Evolutionary conservation across 2,888 invertebrate genomes (phyloP), one percentile per base, ranked within the genome.

Genomic region (Chymomyza caudatula): DNA sequence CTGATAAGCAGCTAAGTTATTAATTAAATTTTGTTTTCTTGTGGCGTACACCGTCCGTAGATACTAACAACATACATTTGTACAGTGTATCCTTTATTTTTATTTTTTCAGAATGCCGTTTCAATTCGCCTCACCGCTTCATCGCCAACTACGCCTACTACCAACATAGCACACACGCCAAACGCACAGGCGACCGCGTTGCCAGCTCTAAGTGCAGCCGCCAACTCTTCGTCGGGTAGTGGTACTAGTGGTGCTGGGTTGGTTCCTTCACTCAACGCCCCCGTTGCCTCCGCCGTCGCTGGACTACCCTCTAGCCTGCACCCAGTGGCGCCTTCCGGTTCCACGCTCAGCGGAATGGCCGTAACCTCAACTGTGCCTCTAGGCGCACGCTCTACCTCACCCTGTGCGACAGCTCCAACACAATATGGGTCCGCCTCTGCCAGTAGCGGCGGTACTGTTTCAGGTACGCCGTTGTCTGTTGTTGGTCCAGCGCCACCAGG

Each of bases 41-140:
- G 63, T 74, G 58, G 68, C 71, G 23, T 37, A 13, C 44, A 56
- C 75, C 75, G 76, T 60, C 68, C 63, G 65, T 66, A 63, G 8
- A 37, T 11, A 37, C 29, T 37, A 65, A 63, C 47, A 4, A 29
- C 4, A 19, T 58, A 59, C 56, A 61, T 15, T 56, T 22, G 20
- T 51, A 29, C 17, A 29, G 13, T 43, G 20, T n/a, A 37, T 37
- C 29, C 29, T 53, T 64, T 54, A 53, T 59, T 59, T 8, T 29
- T 51, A 25, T 37, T 23, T 13, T 15, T 37, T 57, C 77, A 91
- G 91, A 91, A 90, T 92, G 90, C 90, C 87, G 93, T 93, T 92
- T 93, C 94, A 92, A 94, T 94, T 93, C 94, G 93, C 92, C 91
- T 92, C 88, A 93, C 93, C 92, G 93, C 94, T 90, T 93, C 94